These are phyloP conservation scores for Ammodytes marinus DNA, from an alignment of 2,113 vertebrate genomes.

Conservation along the genomic window DNA sequence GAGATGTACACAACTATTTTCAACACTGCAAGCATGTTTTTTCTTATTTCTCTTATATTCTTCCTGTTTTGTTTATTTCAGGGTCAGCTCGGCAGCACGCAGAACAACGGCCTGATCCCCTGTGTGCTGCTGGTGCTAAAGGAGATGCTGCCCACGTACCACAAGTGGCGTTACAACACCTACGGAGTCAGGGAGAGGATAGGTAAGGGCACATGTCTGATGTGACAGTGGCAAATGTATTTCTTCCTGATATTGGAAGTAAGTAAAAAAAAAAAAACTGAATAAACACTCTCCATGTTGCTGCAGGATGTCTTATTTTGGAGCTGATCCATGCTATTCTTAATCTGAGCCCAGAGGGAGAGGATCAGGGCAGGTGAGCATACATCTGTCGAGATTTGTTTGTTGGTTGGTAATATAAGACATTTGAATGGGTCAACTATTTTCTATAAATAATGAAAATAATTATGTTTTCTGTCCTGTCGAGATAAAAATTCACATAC, in stretches of 20 bases:
- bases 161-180: conserved; percentile 96
- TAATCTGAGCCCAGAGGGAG: conserved; percentile 93
- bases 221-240: not conserved
- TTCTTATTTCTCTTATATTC: not conserved
- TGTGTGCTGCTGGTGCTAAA: conserved; percentile 96
- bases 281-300: conserved; percentile 4
- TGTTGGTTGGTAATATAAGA: not conserved
- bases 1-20: not conserved
- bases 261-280: not conserved
- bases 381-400: not conserved
- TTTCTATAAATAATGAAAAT: too few relatives aligned
- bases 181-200: conserved; percentile 94
- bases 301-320: conserved; percentile 92
- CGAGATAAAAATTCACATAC: not conserved
- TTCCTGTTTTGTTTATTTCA: conserved; percentile 56
- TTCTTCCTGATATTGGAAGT: not conserved
- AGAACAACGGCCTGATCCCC: conserved; percentile 94
- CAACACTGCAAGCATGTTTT: not conserved
- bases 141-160: conserved; percentile 98
- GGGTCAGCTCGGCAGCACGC: conserved; percentile 97
- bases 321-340: conserved; percentile 97
- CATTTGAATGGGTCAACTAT: too few relatives aligned
- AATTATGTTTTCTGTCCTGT: too few relatives aligned
- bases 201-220: conserved; percentile 80
- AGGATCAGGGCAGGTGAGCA: conserved; percentile 89